Conservation (phyloP, 1,140 invertebrate genomes). For the Conopomorpha cramerella region DNA sequence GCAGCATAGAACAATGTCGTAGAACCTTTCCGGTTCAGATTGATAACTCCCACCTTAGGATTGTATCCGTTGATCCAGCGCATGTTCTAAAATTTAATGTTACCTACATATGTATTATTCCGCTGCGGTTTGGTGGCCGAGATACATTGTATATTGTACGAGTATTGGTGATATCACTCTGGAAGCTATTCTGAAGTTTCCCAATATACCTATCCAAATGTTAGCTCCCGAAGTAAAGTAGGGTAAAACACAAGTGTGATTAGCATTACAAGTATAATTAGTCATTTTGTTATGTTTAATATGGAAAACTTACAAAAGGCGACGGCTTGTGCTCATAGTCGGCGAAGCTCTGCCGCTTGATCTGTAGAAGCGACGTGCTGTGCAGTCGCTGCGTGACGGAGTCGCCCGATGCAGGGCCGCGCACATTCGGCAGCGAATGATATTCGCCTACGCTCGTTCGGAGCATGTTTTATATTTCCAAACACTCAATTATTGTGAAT, state of each 20-base stretch:
- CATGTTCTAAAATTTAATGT: conserved; percentile 22
- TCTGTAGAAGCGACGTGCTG: conserved; percentile 29
- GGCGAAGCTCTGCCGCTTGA: conserved; percentile 14
- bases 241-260: not conserved
- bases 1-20: conserved; percentile 58
- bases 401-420: conserved; percentile 6
- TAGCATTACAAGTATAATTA: not conserved
- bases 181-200: too few relatives aligned
- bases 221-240: conserved; percentile 1
- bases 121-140: not conserved
- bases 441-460: conserved; percentile 6
- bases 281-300: too few relatives aligned
- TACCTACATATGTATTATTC: not conserved
- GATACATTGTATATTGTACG: not conserved
- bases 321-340: conserved; percentile 29
- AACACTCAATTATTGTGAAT: too few relatives aligned
- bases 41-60: conserved; percentile 49
- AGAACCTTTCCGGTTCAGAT: conserved; percentile 47
- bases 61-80: conserved; percentile 64
- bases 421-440: conserved; percentile 18
- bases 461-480: too few relatives aligned
- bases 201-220: not conserved
- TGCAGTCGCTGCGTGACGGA: conserved; percentile 15
- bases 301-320: conserved; percentile 24
- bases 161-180: too few relatives aligned